Percentiles rank a stretch among this genome's conserved stretches.
Conservation (phyloP, 2,888 invertebrate genomes). For the Apamea anceps region DNA sequence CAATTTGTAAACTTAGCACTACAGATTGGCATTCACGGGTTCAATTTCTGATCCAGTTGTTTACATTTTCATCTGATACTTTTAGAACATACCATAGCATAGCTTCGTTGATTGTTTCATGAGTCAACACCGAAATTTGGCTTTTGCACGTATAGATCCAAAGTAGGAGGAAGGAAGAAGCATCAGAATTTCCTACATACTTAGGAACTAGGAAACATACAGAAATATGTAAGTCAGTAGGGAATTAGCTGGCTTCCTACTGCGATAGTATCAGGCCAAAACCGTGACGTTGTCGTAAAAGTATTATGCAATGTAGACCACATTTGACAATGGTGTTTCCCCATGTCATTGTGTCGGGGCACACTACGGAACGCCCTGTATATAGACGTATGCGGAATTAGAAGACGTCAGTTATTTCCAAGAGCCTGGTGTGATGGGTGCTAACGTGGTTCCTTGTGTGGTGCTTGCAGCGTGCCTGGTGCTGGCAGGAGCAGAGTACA, state of each 20-base stretch:
- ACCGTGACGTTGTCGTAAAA: constrained; percentile 78
- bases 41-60: not conserved
- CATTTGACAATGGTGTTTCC: constrained; percentile 84
- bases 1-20: not conserved
- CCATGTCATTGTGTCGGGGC: constrained; percentile 85
- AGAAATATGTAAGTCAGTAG: constrained; percentile 60
- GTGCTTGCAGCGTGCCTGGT: constrained; percentile 63
- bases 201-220: constrained; percentile 46
- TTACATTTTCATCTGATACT: not conserved
- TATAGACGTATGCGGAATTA: constrained; percentile 81
- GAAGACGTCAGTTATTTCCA: constrained; percentile 76
- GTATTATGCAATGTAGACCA: constrained; percentile 77
- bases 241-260: constrained; percentile 72
- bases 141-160: not conserved
- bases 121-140: not conserved
- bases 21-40: not conserved
- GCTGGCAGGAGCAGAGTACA: constrained; percentile 76
- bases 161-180: not conserved
- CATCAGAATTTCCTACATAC: constrained; percentile 5
- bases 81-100: not conserved
- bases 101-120: not conserved
- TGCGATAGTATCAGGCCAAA: constrained; percentile 76
- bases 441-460: constrained; percentile 67
- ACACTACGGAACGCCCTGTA: constrained; percentile 85
- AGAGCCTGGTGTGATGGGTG: constrained; percentile 77